Conservation (phyloP, 2,888 invertebrate genomes). For the Tortricodes alternella region DNA sequence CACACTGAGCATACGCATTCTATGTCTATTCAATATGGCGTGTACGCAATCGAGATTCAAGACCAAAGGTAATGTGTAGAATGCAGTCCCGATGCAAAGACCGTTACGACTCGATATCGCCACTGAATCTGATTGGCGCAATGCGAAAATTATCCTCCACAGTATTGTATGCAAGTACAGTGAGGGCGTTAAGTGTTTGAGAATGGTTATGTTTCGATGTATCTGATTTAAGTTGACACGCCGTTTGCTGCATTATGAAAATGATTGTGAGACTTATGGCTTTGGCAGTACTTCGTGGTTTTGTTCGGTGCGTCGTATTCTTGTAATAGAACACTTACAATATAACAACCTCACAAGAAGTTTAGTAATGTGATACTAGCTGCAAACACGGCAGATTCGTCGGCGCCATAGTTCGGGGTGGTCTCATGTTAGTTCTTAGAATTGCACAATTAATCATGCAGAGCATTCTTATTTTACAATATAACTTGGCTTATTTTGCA, state of each 20-base stretch:
- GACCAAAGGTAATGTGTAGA: constrained; percentile 62
- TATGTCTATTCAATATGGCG: constrained; percentile 14
- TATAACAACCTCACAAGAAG: constrained; percentile 23
- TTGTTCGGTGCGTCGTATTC: not conserved
- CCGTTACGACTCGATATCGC: constrained; percentile 74
- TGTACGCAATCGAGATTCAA: constrained; percentile 58
- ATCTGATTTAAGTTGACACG: constrained; percentile 74
- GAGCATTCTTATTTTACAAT: not conserved
- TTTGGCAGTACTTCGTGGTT: constrained; percentile 2
- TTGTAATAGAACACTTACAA: not conserved
- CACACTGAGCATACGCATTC: no score
- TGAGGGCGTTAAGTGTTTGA: constrained; percentile 72
- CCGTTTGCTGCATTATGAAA: constrained; percentile 25
- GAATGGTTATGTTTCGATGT: constrained; percentile 76
- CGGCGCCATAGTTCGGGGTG: constrained; percentile 17
- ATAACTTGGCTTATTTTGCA: no score
- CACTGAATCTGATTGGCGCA: constrained; percentile 73
- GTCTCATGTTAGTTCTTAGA: constrained; percentile 23
- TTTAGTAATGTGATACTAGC: constrained; percentile 22
- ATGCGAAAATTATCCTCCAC: constrained; percentile 76
- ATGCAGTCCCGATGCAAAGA: constrained; percentile 67
- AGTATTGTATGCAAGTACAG: constrained; percentile 49
- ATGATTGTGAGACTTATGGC: constrained; percentile 22
- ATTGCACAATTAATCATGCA: constrained; percentile 19
- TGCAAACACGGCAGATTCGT: constrained; percentile 17